Evolutionary conservation across 2,888 invertebrate genomes (phyloP).

Genomic region (Limnephilus rhombicus): DNA sequence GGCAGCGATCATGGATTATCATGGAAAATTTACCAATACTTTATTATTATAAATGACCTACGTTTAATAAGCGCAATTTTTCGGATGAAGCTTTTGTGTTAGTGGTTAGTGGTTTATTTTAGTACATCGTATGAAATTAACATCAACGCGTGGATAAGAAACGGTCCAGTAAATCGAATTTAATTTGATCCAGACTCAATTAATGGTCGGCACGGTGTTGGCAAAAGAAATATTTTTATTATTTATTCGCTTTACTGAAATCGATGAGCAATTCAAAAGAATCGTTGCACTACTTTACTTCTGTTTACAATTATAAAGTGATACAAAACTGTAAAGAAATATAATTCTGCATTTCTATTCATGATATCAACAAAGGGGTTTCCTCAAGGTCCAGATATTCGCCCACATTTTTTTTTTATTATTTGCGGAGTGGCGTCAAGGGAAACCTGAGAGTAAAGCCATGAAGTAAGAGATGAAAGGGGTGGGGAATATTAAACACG

Average conservation of each 20-base stretch:
- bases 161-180: neutral
- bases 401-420: neutral
- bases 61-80: too few species aligned
- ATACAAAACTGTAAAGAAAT: neutral
- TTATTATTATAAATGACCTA: neutral
- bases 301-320: neutral
- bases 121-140: neutral
- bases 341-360: neutral
- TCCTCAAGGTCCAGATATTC: neutral
- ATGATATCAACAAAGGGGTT: neutral
- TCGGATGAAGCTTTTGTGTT: neutral
- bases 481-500: conserved; percentile 49
- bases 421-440: conserved; percentile 57
- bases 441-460: conserved; percentile 49
- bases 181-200: neutral
- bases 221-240: too few species aligned
- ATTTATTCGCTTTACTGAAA: too few species aligned
- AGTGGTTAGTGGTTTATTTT: neutral
- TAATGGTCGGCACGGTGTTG: neutral
- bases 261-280: neutral
- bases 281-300: neutral
- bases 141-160: neutral
- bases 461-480: conserved; percentile 39
- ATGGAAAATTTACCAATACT: neutral
- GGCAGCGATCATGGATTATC: neutral